Evolutionary conservation across 2,113 vertebrate species (phyloP).

Genomic region (Apeltes quadracus): DNA sequence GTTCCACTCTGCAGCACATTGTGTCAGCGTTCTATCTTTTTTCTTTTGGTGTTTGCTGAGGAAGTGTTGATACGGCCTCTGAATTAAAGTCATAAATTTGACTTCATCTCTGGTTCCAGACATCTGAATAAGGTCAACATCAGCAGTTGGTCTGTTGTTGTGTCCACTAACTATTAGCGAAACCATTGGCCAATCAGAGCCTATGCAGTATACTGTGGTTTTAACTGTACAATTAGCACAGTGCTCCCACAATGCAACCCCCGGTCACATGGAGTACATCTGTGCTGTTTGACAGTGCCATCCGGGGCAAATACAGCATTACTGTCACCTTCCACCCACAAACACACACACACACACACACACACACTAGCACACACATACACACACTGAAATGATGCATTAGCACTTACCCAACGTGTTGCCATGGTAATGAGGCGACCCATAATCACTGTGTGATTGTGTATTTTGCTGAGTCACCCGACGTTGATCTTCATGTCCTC

Average conservation of each 20-base stretch:
- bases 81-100: background rate
- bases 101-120: slow-evolving; percentile 15
- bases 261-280: slow-evolving; percentile 32
- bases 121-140: background rate
- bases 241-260: slow-evolving; percentile 21
- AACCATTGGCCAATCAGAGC: background rate
- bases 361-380: background rate
- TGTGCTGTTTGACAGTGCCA: slow-evolving; percentile 14
- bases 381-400: slow-evolving; percentile 33
- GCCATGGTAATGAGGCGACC: slow-evolving; percentile 64
- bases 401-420: slow-evolving; percentile 62
- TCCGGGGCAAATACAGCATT: slow-evolving; percentile 53
- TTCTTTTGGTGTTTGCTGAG: background rate
- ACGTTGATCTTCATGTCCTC: slow-evolving; percentile 55
- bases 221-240: background rate
- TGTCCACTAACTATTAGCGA: background rate
- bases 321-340: slow-evolving; percentile 56
- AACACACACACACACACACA: slow-evolving; percentile 32
- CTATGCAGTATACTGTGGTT: background rate
- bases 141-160: background rate
- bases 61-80: background rate
- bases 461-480: slow-evolving; percentile 64
- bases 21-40: background rate
- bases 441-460: slow-evolving; percentile 62
- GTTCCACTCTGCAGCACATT: background rate